Percentiles rank a stretch among this genome's conserved stretches.
phyloP scores from a whole-genome alignment of 2,888 invertebrate species.

The Stegana nigrithorax region DNA sequence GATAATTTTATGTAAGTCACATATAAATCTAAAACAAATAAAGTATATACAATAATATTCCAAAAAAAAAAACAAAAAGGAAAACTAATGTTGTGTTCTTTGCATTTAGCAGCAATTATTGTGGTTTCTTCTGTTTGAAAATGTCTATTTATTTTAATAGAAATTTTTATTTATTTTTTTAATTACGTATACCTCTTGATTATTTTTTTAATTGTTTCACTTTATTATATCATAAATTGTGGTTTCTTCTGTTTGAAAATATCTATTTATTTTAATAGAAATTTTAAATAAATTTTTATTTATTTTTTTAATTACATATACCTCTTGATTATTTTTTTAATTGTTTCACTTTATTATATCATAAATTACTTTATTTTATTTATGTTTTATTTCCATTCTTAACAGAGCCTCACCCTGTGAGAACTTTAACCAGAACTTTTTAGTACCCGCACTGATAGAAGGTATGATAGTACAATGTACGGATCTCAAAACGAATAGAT shows the following conservation, averaged over 20 bases:
- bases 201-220: not conserved
- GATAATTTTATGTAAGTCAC: slow-evolving; percentile 46
- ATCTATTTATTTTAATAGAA: not conserved
- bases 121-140: no score
- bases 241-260: no score
- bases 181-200: no score
- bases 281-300: no score
- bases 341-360: not conserved
- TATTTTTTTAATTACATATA: no score
- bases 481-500: slow-evolving; percentile 42
- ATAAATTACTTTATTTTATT: not conserved
- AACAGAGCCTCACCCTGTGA: slow-evolving; percentile 49
- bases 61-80: no score
- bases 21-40: not conserved
- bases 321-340: not conserved
- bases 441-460: slow-evolving; percentile 47
- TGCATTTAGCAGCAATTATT: no score
- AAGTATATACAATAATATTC: not conserved
- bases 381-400: slow-evolving; percentile 3
- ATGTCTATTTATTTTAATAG: not conserved
- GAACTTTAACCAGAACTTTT: slow-evolving; percentile 45
- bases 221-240: no score
- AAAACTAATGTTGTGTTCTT: no score
- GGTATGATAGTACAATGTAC: slow-evolving; percentile 53
- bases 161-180: no score